Percentiles rank a stretch among this genome's conserved stretches.
phyloP scores from a whole-genome alignment of 92 coral and sea anemone genomes.

The Isaurus tuberculatus region DNA sequence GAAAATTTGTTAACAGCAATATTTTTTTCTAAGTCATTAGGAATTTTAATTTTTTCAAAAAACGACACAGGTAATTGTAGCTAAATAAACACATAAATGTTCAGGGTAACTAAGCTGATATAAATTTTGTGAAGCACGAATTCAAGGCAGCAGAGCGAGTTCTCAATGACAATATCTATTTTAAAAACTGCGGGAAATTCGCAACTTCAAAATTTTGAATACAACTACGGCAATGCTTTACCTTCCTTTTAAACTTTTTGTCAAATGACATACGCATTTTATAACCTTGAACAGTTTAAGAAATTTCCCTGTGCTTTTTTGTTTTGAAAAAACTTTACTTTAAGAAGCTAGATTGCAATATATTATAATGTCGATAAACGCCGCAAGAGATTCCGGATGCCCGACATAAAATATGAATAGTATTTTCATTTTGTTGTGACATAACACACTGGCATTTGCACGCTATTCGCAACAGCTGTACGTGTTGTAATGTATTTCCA shows the following conservation, averaged over 20 bases:
- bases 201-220: background rate
- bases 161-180: background rate
- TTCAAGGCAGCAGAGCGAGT: background rate
- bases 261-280: constrained; percentile 43
- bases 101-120: background rate
- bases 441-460: constrained; percentile 7
- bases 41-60: too few species aligned
- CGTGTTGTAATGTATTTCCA: constrained; percentile 15
- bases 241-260: constrained; percentile 66
- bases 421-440: constrained; percentile 18
- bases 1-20: background rate
- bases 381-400: constrained; percentile 39
- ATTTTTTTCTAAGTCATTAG: background rate
- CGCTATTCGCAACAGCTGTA: constrained; percentile 58
- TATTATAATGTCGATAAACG: background rate
- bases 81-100: too few species aligned
- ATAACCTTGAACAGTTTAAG: constrained; percentile 42
- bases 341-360: constrained; percentile 6
- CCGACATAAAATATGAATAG: constrained; percentile 55
- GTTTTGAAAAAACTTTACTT: constrained; percentile 62
- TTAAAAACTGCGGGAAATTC: constrained; percentile 23
- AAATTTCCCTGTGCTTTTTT: constrained; percentile 3
- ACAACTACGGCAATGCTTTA: constrained; percentile 15
- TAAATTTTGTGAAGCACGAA: background rate
- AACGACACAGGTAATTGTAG: too few species aligned